A percentile compares a stretch with the other conserved stretches of the same genome.
Evolutionary conservation across 2,888 invertebrate genomes (phyloP).

Genomic region (Lithosia quadra): DNA sequence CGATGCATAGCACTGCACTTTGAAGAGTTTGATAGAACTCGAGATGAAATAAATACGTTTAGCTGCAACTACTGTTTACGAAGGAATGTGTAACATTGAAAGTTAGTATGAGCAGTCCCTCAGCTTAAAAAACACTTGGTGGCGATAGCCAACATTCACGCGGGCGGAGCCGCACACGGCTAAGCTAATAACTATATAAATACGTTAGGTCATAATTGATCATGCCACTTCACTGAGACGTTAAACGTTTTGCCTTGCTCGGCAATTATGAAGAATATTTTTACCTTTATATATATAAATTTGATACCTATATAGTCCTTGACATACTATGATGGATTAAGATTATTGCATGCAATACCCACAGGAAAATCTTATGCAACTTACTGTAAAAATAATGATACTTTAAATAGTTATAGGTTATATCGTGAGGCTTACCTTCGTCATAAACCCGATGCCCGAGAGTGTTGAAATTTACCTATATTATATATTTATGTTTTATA

Average conservation of each 20-base stretch:
- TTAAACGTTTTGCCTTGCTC: background rate
- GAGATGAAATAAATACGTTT: too few relatives aligned
- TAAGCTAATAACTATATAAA: background rate
- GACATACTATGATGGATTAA: background rate
- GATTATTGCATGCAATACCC: background rate
- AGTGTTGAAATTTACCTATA: too few relatives aligned
- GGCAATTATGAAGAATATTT: background rate
- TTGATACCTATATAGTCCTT: background rate
- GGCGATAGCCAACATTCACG: too few relatives aligned
- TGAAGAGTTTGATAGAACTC: too few relatives aligned
- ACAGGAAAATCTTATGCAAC: background rate
- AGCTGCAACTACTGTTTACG: too few relatives aligned
- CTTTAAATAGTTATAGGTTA: too few relatives aligned
- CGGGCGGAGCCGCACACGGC: too few relatives aligned
- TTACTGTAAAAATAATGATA: background rate
- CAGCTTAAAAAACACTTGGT: too few relatives aligned
- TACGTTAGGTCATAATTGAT: conserved; percentile 3
- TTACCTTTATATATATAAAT: background rate
- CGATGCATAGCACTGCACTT: too few relatives aligned
- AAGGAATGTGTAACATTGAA: too few relatives aligned
- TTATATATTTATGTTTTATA: too few relatives aligned
- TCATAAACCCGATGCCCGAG: background rate
- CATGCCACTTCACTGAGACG: background rate
- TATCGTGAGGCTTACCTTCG: background rate
- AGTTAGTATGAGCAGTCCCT: too few relatives aligned